These are phyloP conservation scores for Stratiolaelaps scimitus DNA, from an alignment of 1,140 invertebrate genomes.

Conservation along the genomic window DNA sequence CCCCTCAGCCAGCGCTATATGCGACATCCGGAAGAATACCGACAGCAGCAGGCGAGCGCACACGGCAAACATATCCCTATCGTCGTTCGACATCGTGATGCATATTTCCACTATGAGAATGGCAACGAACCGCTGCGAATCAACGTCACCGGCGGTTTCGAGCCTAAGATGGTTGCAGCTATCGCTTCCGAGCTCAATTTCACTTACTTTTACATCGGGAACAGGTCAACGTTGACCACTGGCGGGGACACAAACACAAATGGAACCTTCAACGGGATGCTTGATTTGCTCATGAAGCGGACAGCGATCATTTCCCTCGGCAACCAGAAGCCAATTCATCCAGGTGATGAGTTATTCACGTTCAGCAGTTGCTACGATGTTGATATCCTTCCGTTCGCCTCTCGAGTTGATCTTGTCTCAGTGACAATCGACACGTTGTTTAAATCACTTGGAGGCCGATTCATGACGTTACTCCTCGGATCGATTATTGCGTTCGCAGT, in stretches of 20 bases:
- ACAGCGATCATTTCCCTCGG: background rate
- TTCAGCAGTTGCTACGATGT: constrained; percentile 1
- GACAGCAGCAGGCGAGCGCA: background rate
- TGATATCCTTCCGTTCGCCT: background rate
- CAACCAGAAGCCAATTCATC: constrained; percentile 18
- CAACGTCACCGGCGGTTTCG: background rate
- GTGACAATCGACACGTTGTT: background rate
- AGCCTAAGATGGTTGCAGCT: background rate
- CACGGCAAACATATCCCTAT: background rate
- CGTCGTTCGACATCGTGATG: background rate
- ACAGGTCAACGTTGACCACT: background rate
- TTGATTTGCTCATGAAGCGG: background rate
- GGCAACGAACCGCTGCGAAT: background rate
- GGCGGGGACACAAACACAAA: background rate
- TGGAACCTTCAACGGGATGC: constrained; percentile 18
- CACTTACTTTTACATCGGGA: constrained; percentile 7
- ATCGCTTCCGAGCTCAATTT: background rate
- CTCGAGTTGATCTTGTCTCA: background rate
- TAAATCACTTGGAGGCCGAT: background rate
- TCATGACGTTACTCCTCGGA: background rate
- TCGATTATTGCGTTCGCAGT: background rate
- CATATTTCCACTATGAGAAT: background rate
- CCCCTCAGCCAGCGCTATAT: background rate
- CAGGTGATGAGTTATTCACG: constrained; percentile 18
- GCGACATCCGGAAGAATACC: background rate